Conservation (phyloP, 2,113 vertebrate species). For the Aplodontia rufa region DNA sequence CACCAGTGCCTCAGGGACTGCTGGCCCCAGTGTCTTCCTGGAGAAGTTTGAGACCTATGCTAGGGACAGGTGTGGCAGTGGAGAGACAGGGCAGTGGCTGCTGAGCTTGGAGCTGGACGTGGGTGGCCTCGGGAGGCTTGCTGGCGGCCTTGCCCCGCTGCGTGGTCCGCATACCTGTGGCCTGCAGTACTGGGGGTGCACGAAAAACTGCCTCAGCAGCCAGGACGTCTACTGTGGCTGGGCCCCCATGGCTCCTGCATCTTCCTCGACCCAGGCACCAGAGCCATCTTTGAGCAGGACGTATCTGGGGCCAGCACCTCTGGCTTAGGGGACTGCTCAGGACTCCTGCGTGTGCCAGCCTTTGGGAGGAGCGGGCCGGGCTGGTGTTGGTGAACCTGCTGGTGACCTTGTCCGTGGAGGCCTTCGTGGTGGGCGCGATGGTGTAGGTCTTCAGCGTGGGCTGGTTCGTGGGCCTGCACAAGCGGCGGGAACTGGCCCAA, state of each 20-base stretch:
- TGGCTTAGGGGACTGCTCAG: slow-evolving; percentile 97
- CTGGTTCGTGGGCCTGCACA: slow-evolving; percentile 95
- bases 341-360: slow-evolving; percentile 93
- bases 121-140: slow-evolving; percentile 88
- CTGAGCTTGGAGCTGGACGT: slow-evolving; percentile 93
- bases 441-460: slow-evolving; percentile 95
- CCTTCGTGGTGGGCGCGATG: slow-evolving; percentile 94
- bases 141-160: slow-evolving; percentile 94
- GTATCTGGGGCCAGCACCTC: slow-evolving; percentile 91
- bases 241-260: slow-evolving; percentile 92
- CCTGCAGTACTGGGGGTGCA: slow-evolving; percentile 94
- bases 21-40: slow-evolving; percentile 83
- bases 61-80: slow-evolving; percentile 90
- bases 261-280: slow-evolving; percentile 92
- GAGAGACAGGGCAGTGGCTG: slow-evolving; percentile 86
- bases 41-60: slow-evolving; percentile 98
- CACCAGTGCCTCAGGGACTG: slow-evolving; percentile 76
- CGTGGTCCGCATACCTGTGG: slow-evolving; percentile 92
- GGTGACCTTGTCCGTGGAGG: slow-evolving; percentile 94
- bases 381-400: slow-evolving; percentile 95
- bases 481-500: slow-evolving; percentile 88
- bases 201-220: slow-evolving; percentile 95
- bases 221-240: slow-evolving; percentile 97
- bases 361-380: slow-evolving; percentile 93
- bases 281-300: slow-evolving; percentile 94